Base-by-base conservation (phyloP, 2,113 vertebrate genomes). In the Macrotus californicus region DNA sequence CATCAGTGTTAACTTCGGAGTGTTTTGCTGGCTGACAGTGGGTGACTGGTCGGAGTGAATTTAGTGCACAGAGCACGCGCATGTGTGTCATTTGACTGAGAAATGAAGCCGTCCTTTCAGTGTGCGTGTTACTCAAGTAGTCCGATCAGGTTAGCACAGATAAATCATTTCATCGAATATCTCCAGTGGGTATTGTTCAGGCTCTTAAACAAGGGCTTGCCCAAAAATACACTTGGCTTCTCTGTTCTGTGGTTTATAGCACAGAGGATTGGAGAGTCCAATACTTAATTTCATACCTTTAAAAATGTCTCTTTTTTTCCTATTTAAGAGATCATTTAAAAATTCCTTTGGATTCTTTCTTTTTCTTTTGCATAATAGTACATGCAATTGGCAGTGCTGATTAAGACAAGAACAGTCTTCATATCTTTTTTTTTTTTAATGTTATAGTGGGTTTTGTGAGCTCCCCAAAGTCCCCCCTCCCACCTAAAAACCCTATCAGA, bases 11-110 rank as follows among this genome's bases (percentile, higher is more conserved):
- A 91, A 29, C 54, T 93, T 61, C 82, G 39, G 19, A 41, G 26
- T 88, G 34, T 91, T 96, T 91, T 88, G 12, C n/a, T 80, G 31
- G 31, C 24, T 82, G 29, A 93, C 59, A 67, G 67, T 95, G 82
- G 73, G 66, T 54, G 1, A 31, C 83, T 93, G 76, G 59, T 83
- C 77, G 91, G 36, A 29, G 22, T 84, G 13, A 85, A 79, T 95
- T 94, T 46, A 41, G 82, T 6, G 26, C 19, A 43, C 79, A 87
- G 76, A 79, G 82, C 46, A 41, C 26, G 7, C 2, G 11, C 50
- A 6, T 26, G 7, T 76, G 36, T 70, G 70, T 54, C 72, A 64
- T 82, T 81, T 66, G 29, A 81, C 76, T 52, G 48, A 76, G 43
- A 96, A 87, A 50, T 61, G 26, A 86, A 69, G 46, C 22, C 39